These are phyloP conservation scores for Dinomys branickii DNA, from an alignment of 2,113 vertebrate species.

Conservation along the genomic window DNA sequence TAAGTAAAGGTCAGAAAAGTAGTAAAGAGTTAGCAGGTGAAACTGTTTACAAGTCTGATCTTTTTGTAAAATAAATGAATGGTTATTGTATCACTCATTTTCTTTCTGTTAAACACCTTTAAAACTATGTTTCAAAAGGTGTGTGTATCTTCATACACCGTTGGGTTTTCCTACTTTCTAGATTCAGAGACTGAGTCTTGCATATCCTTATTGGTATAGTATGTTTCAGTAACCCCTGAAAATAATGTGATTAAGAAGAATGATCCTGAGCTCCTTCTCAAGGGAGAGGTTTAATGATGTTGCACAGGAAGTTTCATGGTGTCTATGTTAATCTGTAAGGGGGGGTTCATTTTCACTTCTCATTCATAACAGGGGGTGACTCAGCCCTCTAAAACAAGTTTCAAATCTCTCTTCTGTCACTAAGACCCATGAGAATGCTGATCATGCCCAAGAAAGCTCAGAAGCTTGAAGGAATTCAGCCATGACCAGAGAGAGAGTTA, in stretches of 20 bases:
- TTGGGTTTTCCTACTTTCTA: background rate
- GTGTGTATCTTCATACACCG: background rate
- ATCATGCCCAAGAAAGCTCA: background rate
- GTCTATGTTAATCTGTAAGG: slow-evolving; percentile 17
- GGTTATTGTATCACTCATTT: background rate
- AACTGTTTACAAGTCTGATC: slow-evolving; percentile 24
- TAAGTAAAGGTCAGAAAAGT: background rate
- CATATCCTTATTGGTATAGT: background rate
- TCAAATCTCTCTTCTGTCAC: slow-evolving; percentile 31
- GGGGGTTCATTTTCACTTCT: slow-evolving; percentile 18
- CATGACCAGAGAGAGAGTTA: background rate
- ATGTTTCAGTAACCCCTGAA: slow-evolving; percentile 12
- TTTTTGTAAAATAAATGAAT: background rate
- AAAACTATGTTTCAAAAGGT: background rate
- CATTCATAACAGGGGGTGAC: slow-evolving; percentile 60
- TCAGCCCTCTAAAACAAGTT: slow-evolving; percentile 44
- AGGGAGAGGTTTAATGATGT: slow-evolving; percentile 23
- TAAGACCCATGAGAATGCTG: background rate
- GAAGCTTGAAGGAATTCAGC: background rate
- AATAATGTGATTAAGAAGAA: slow-evolving; percentile 64
- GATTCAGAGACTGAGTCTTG: slow-evolving; percentile 26
- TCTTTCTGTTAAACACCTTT: background rate
- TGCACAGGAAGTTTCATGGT: background rate
- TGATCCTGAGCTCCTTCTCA: slow-evolving; percentile 7
- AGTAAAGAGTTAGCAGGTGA: slow-evolving; percentile 6